Evolutionary conservation across 2,888 invertebrate species (phyloP).

Genomic region (Platycheirus albimanus): DNA sequence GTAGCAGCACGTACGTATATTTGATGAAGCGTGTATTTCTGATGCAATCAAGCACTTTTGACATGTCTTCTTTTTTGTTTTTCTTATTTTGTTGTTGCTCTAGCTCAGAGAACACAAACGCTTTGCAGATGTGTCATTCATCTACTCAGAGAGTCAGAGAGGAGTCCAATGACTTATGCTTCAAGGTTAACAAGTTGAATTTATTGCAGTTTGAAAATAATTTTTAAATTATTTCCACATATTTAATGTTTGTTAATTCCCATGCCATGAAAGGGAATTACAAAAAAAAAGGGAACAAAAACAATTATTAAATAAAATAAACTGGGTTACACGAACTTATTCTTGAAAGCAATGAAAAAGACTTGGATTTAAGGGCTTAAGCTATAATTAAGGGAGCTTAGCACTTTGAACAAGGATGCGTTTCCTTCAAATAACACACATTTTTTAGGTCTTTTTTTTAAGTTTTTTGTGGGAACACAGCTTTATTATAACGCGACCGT

Average conservation of each 20-base stretch:
- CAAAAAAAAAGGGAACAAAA: no score
- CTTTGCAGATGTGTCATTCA: conserved; percentile 60
- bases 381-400: no score
- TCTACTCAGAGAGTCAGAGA: conserved; percentile 30
- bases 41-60: conserved; percentile 50
- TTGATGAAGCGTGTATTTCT: conserved; percentile 48
- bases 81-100: conserved; percentile 3
- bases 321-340: no score
- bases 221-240: neutral
- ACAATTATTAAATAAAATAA: no score
- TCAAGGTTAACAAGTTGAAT: conserved; percentile 61
- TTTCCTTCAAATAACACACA: no score
- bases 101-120: conserved; percentile 39
- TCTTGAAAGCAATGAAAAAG: no score
- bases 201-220: conserved; percentile 35
- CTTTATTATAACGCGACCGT: no score
- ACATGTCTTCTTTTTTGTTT: conserved; percentile 33
- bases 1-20: conserved; percentile 16
- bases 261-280: neutral
- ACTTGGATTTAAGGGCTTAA: no score
- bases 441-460: no score
- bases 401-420: no score
- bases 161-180: conserved; percentile 43
- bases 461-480: no score
- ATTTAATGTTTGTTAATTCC: neutral